Evolutionary conservation across 1,140 invertebrate genomes (phyloP), one percentile per base, ranked within the genome.

Genomic region (Drosophila sulfurigaster): DNA sequence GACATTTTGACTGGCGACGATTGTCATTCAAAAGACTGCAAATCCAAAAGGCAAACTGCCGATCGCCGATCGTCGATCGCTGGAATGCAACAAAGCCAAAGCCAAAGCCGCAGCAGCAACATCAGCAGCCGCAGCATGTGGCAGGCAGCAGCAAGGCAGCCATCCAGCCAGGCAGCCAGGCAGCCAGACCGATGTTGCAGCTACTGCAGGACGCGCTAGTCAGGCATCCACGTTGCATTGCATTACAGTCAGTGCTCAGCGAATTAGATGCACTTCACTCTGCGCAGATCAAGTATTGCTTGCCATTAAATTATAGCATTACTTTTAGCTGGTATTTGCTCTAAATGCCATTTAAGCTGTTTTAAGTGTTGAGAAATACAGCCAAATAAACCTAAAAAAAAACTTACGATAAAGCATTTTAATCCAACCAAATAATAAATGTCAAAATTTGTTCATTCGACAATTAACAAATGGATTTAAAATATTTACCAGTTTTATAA

Each of bases 1-100:
- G 83, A 89, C 83, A 78, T 88, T 88, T 88, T 81, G 80, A 83
- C 78, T 78, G 80, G 66, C 73, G 65, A 82, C 80, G 83, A 88
- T 88, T 88, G 83, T 83, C 83, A 89, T 88, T 88, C 83, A 88
- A 79, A 66, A 71, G 83, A 75, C 82, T 49, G 71, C 35, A 58
- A 49, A 60, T 11, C 11, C 15, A 48, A 75, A 48, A 64, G 69
- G 20, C 81, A 41, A 49, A 43, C 56, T 10, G 6, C 3, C 25
- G 13, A 32, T 30, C 28, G 13, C 16, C 56, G 51, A 30, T 32
- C 51, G 51, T 8, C 28, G 48, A 54, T 25, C 51, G 28, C 16
- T 43, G 79, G 78, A 80, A 80, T 80, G 78, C 78, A 68, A 59
- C 58, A 73, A 73, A 75, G 65, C 52, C n/a, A 43, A 52, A 75